These are phyloP conservation scores for Eugnorisma glareosa DNA, from an alignment of 2,888 invertebrate genomes.

Conservation along the genomic window DNA sequence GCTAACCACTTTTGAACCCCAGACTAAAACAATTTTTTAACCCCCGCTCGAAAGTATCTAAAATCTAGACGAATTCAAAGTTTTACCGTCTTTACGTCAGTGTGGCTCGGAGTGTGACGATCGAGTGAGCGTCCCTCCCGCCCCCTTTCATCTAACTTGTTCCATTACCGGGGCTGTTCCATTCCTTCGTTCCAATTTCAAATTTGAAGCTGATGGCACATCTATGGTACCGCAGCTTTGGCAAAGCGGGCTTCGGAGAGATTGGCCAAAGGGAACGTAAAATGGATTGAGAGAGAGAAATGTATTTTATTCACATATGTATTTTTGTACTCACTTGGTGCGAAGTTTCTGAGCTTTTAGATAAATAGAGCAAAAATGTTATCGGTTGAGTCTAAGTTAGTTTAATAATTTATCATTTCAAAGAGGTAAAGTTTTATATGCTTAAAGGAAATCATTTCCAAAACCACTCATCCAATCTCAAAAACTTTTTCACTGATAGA, in stretches of 20 bases:
- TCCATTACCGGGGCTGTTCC: conserved; percentile 88
- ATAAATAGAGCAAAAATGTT: neutral
- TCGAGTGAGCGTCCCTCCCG: conserved; percentile 74
- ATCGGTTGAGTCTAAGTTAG: neutral
- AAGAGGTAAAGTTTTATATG: neutral
- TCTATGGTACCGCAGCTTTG: conserved; percentile 85
- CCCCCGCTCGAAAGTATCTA: conserved; percentile 69
- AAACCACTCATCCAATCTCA: neutral
- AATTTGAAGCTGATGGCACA: conserved; percentile 88
- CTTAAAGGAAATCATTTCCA: neutral
- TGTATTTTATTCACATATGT: conserved; percentile 22
- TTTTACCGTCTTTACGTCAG: conserved; percentile 75
- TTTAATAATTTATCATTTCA: neutral
- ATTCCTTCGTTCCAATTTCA: conserved; percentile 90
- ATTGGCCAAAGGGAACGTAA: conserved; percentile 68
- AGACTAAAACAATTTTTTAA: conserved; percentile 12
- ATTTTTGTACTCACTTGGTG: neutral
- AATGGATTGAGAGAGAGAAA: conserved; percentile 41
- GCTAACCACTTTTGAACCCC: neutral
- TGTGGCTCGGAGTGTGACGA: conserved; percentile 71
- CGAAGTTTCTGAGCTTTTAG: neutral
- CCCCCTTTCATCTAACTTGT: conserved; percentile 89
- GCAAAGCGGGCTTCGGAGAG: conserved; percentile 68
- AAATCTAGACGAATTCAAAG: conserved; percentile 80
- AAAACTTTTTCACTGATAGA: neutral